These are phyloP conservation scores for Lasioglossum zephyrum DNA, from an alignment of 2,888 invertebrate genomes.

Conservation along the genomic window DNA sequence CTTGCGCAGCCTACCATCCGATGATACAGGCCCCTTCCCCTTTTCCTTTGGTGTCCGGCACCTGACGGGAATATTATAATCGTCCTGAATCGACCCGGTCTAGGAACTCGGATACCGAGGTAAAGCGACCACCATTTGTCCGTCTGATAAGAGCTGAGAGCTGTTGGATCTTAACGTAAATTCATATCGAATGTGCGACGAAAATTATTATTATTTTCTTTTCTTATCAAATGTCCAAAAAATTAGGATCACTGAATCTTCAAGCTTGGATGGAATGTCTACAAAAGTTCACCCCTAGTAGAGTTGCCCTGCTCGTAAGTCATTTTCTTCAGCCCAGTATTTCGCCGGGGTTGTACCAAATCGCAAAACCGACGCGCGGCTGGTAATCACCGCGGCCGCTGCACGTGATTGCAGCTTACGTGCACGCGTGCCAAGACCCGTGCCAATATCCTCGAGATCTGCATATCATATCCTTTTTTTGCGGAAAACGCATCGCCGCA, in stretches of 20 bases:
- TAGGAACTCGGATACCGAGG: background rate
- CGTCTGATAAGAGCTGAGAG: background rate
- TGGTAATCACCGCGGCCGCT: constrained; percentile 6
- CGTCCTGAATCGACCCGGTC: constrained; percentile 19
- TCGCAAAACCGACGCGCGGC: background rate
- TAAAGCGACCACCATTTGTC: constrained; percentile 11
- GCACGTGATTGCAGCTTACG: constrained; percentile 15
- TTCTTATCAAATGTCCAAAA: too few species aligned
- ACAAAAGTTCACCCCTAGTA: background rate
- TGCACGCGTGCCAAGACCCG: constrained; percentile 9
- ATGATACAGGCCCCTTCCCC: constrained; percentile 27
- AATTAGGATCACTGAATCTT: too few species aligned
- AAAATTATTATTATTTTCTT: too few species aligned
- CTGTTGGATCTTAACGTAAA: background rate
- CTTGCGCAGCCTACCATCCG: constrained; percentile 36
- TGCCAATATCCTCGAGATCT: constrained; percentile 35
- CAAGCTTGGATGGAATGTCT: background rate
- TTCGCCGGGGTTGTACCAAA: background rate
- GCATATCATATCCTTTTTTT: constrained; percentile 33
- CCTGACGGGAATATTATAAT: constrained; percentile 69
- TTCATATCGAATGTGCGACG: background rate
- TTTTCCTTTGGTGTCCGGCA: constrained; percentile 50
- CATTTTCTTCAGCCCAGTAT: background rate
- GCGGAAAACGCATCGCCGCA: constrained; percentile 32
- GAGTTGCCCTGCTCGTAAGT: background rate